Base-by-base conservation (phyloP, 2,797 vertebrate species). In the Schizopygopsis pylzovi region DNA sequence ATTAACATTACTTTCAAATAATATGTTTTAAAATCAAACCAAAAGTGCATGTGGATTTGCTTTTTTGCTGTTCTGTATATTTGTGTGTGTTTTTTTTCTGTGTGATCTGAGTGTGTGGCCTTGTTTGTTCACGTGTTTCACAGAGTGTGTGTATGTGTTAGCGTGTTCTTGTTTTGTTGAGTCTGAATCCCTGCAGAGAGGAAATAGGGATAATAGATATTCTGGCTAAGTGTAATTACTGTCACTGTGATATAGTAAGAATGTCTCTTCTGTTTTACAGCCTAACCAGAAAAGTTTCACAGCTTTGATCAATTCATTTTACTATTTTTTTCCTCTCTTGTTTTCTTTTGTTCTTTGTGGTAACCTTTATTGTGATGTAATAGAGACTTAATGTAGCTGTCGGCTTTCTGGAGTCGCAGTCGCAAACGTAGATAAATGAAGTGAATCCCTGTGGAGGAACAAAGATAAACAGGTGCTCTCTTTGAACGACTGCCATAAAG, bases 361-460 rank as follows among this genome's bases (percentile, higher is more conserved):
- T 73, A 73, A 45, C 68, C 52, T 73, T 59, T 82, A 72, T 82
- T 82, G 81, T 82, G 52, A 73, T 82, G 25, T 83, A 75, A 83
- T 83, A 47, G 70, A 83, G 70, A 61, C 70, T 83, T 83, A 82
- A 71, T 56, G 39, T 63, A 63, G 81, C 54, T 83, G 81, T 83
- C 41, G 39, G 52, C 10, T 73, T 61, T 73, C 70, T 61, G 10
- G 41, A 75, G 54, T 73, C 43, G 10, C 54, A 18, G 45, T 39
- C 7, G 20, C 79, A 73, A 82, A 61, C 43, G 41, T 45, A 61
- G 70, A 83, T 83, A 83, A 83, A 83, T 83, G 70, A 73, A 73
- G n/a, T 2, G 18, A 82, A 59, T 61, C 54, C 56, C 41, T 61
- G 70, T 1, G 16, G 70, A 72, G 54, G 81, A 82, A 61, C 39